Conservation (phyloP, 35 echinoderm and acorn worm species). For the Amphiura filiformis region DNA sequence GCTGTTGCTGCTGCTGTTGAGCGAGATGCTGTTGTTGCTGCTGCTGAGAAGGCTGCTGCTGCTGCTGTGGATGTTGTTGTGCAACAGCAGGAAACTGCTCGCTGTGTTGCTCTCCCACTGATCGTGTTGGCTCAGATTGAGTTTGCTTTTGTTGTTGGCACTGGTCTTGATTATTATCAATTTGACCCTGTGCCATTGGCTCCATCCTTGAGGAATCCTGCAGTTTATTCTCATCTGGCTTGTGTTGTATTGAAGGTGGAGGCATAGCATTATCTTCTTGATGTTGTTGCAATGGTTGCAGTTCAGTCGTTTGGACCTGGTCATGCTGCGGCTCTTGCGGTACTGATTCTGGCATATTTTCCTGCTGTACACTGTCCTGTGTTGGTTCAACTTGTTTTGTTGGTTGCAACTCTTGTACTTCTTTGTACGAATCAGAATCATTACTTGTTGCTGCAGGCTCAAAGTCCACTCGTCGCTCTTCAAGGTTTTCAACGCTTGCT, state of each 20-base stretch:
- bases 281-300: neutral
- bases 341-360: neutral
- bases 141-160: neutral
- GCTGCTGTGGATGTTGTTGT: slow-evolving; percentile 5
- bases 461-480: neutral
- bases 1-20: neutral
- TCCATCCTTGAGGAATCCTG: neutral
- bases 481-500: neutral
- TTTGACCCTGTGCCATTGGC: neutral
- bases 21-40: neutral
- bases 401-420: too few relatives aligned
- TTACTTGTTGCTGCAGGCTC: too few relatives aligned
- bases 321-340: neutral
- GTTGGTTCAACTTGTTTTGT: too few relatives aligned
- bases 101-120: neutral
- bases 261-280: neutral
- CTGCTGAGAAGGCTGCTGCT: neutral
- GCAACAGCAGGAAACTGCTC: neutral
- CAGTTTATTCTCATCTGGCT: neutral
- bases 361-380: neutral
- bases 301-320: neutral
- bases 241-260: neutral
- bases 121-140: neutral
- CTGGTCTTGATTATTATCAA: neutral
- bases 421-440: too few relatives aligned